These are phyloP conservation scores for Agrilus biguttatus DNA, from an alignment of 2,888 invertebrate species.

Conservation along the genomic window DNA sequence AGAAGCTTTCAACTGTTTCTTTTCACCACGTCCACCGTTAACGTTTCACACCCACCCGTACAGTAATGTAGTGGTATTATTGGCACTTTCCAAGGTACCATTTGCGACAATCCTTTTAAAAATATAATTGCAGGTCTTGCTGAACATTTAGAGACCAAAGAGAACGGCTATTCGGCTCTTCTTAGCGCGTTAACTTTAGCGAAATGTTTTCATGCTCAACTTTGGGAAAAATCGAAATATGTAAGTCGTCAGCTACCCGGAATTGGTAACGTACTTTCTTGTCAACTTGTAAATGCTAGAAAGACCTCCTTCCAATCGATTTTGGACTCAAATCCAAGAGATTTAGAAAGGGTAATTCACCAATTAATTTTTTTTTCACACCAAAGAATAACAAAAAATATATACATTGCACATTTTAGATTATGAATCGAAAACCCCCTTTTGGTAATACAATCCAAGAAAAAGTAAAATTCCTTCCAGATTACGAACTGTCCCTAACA, in stretches of 20 bases:
- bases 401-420: conserved; percentile 41
- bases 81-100: too few species aligned
- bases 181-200: conserved; percentile 44
- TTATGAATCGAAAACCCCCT: conserved; percentile 58
- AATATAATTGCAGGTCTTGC: conserved; percentile 34
- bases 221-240: conserved; percentile 64
- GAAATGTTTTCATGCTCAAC: conserved; percentile 49
- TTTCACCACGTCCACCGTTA: too few species aligned
- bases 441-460: conserved; percentile 53
- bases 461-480: conserved; percentile 46
- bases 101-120: neutral
- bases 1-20: too few species aligned
- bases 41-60: too few species aligned
- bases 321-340: conserved; percentile 52
- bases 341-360: conserved; percentile 48
- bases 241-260: conserved; percentile 56
- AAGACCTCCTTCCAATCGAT: conserved; percentile 50
- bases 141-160: conserved; percentile 37
- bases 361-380: neutral
- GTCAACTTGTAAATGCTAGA: conserved; percentile 47
- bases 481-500: conserved; percentile 36
- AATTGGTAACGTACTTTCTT: conserved; percentile 52
- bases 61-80: too few species aligned
- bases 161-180: conserved; percentile 35
- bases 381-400: conserved; percentile 3